phyloP scores from a whole-genome alignment of 2,888 invertebrate species.

The Tetrapedia diversipes region DNA sequence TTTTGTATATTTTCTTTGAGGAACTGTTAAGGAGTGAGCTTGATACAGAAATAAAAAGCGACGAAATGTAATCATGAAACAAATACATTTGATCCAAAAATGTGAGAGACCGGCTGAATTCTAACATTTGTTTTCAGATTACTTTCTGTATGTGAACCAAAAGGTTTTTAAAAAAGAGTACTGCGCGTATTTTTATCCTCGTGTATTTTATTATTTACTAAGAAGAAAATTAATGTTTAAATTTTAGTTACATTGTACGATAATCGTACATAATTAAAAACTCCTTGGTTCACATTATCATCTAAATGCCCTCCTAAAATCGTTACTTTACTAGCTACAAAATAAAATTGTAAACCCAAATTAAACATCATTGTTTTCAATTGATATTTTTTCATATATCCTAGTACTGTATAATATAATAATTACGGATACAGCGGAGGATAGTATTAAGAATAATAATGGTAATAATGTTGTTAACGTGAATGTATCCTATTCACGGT shows the following conservation, averaged over 20 bases:
- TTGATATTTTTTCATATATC: slow-evolving; percentile 69
- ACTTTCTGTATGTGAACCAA: slow-evolving; percentile 75
- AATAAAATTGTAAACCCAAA: slow-evolving; percentile 69
- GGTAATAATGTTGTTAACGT: slow-evolving; percentile 74
- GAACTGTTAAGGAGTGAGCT: slow-evolving; percentile 71
- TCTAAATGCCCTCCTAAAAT: slow-evolving; percentile 68
- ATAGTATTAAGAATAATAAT: slow-evolving; percentile 76
- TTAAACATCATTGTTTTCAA: slow-evolving; percentile 63
- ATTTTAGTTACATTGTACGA: slow-evolving; percentile 37
- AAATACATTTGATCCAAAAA: slow-evolving; percentile 61
- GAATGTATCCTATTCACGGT: slow-evolving; percentile 70
- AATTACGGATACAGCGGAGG: slow-evolving; percentile 74
- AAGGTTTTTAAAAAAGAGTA: slow-evolving; percentile 72
- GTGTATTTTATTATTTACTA: slow-evolving; percentile 19
- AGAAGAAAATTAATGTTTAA: slow-evolving; percentile 37
- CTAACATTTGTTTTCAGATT: slow-evolving; percentile 54
- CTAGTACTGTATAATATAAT: slow-evolving; percentile 73
- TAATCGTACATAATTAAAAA: slow-evolving; percentile 67
- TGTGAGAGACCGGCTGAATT: slow-evolving; percentile 57
- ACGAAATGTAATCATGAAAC: slow-evolving; percentile 57
- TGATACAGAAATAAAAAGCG: slow-evolving; percentile 66
- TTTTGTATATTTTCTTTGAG: slow-evolving; percentile 74
- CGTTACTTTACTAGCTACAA: slow-evolving; percentile 66
- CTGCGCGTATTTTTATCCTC: slow-evolving; percentile 33
- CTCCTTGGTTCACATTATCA: slow-evolving; percentile 77